Percentiles rank a stretch among this genome's conserved stretches.
Conservation (phyloP, 30 jellyfish, hydroid and myxozoan species). For the Turritopsis rubra region DNA sequence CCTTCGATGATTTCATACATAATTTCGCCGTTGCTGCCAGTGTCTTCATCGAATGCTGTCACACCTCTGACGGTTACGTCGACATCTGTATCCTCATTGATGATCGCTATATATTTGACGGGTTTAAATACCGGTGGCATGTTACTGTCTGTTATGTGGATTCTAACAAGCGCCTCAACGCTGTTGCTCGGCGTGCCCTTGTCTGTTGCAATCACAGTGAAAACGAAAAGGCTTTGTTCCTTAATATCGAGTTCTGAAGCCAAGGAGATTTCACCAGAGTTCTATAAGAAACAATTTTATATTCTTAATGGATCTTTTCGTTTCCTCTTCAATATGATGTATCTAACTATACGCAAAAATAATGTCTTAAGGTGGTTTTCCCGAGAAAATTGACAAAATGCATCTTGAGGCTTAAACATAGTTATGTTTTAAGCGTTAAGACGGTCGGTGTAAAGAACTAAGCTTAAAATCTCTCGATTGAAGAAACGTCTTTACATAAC, state of each 20-base stretch:
- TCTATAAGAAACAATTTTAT: not conserved
- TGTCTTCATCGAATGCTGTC: conserved; percentile 20
- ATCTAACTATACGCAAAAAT: no score
- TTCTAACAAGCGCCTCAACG: not conserved
- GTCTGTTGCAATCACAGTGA: conserved; percentile 17
- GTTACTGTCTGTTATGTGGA: not conserved
- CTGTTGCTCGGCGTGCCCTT: not conserved
- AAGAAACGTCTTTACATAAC: no score
- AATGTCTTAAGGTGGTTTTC: no score
- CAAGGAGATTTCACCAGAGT: conserved; percentile 10
- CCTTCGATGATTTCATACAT: conserved; percentile 7
- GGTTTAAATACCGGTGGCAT: conserved; percentile 1
- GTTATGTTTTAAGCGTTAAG: no score
- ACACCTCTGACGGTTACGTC: conserved; percentile 6
- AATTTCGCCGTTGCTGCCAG: conserved; percentile 31
- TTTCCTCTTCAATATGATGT: no score
- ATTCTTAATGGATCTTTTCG: no score
- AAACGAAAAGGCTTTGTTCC: not conserved
- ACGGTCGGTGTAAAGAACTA: no score
- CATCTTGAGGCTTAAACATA: no score
- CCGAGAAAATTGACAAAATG: no score
- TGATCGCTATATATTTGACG: not conserved
- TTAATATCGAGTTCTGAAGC: not conserved
- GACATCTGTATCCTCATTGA: conserved; percentile 25
- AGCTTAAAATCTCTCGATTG: no score